Percentiles rank a stretch among this genome's conserved stretches.
Evolutionary conservation across 2,888 invertebrate genomes (phyloP).

Genomic region (Hypomecis punctinalis): DNA sequence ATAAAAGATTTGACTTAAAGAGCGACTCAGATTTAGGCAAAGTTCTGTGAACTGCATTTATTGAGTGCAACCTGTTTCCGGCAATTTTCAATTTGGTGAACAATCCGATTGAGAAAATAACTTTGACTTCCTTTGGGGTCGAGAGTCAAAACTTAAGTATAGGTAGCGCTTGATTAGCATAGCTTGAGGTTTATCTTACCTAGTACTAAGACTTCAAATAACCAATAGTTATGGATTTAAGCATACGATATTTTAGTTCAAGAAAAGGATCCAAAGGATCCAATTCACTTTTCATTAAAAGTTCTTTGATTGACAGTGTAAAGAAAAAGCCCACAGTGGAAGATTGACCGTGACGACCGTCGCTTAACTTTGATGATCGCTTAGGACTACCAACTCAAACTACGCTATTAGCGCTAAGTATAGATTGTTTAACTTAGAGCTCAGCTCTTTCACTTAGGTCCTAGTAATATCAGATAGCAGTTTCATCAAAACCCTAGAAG

Average conservation of each 20-base stretch:
- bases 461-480: conserved; percentile 6
- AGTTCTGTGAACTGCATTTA: conserved; percentile 13
- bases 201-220: too few species aligned
- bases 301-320: too few species aligned
- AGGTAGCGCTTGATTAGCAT: too few species aligned
- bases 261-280: too few species aligned
- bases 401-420: background rate
- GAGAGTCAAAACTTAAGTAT: background rate
- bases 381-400: background rate
- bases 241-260: too few species aligned
- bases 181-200: too few species aligned
- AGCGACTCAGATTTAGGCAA: conserved; percentile 11
- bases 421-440: background rate
- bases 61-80: conserved; percentile 2
- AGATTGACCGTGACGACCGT: too few species aligned
- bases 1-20: conserved; percentile 4
- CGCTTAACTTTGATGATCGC: too few species aligned
- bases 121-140: background rate
- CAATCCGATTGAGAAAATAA: background rate
- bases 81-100: background rate
- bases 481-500: conserved; percentile 22
- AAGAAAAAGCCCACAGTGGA: too few species aligned
- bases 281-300: too few species aligned
- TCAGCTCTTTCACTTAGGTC: background rate
- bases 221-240: too few species aligned